Percentiles rank a stretch among this genome's conserved stretches.
Conservation (phyloP, 2,797 vertebrate genomes). For the Hippoglossus hippoglossus region DNA sequence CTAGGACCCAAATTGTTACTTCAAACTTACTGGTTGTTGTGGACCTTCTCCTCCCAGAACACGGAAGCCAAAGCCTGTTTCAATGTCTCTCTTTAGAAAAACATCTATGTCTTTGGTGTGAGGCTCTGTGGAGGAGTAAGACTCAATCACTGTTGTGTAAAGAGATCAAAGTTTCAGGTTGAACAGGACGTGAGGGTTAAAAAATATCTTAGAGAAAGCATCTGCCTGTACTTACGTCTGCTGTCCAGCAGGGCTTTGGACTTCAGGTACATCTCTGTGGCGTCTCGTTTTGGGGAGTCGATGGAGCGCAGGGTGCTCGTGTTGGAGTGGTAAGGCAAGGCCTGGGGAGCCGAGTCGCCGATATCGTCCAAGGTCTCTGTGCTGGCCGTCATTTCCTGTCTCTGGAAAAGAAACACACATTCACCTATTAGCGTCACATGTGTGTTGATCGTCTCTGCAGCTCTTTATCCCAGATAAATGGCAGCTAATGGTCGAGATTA, state of each 20-base stretch:
- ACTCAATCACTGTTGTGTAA: not conserved
- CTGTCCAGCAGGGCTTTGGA: conserved; percentile 96
- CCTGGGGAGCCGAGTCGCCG: conserved; percentile 84
- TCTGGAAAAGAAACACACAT: conserved; percentile 64
- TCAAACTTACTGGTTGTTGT: conserved; percentile 92
- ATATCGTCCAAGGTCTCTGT: conserved; percentile 84
- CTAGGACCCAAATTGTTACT: no score
- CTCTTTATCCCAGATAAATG: conserved; percentile 53
- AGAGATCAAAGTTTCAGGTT: not conserved
- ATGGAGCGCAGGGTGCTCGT: conserved; percentile 82
- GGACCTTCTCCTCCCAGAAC: conserved; percentile 97
- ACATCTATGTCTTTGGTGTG: conserved; percentile 98
- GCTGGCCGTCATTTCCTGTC: conserved; percentile 89
- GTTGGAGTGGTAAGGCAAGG: conserved; percentile 92
- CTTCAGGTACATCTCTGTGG: conserved; percentile 95
- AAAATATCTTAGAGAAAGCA: not conserved
- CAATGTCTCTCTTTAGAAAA: conserved; percentile 95
- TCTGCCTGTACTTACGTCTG: conserved; percentile 89
- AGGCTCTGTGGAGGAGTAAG: conserved; percentile 84
- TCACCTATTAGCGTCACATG: not conserved
- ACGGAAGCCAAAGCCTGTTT: conserved; percentile 97
- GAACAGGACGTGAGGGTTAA: not conserved
- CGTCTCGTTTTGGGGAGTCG: conserved; percentile 92
- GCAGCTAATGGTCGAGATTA: conserved; percentile 49
- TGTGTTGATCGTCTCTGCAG: conserved; percentile 19